Conservation (phyloP, 2,797 vertebrate species). For the Distichodus sexfasciatus region DNA sequence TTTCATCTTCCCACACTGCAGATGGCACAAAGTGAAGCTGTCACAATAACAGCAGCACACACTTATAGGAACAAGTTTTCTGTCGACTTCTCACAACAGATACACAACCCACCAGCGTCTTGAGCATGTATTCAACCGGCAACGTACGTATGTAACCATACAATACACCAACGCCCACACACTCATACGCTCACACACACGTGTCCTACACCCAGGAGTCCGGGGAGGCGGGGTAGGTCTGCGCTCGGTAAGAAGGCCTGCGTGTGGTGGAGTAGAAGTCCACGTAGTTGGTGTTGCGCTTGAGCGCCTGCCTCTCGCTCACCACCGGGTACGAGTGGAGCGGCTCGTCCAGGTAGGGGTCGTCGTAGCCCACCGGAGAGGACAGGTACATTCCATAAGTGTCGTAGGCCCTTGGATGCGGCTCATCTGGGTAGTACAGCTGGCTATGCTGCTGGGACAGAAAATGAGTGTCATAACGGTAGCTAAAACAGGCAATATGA, state of each 20-base stretch:
- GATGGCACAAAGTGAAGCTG: conserved; percentile 32
- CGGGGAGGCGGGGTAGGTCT: conserved; percentile 94
- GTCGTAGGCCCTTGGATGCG: conserved; percentile 88
- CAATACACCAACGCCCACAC: conserved; percentile 39
- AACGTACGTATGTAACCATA: conserved; percentile 26
- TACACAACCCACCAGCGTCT: conserved; percentile 50
- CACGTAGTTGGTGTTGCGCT: conserved; percentile 93
- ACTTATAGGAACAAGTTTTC: conserved; percentile 30
- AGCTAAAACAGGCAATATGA: not conserved
- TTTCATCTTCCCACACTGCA: not conserved
- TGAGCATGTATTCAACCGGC: conserved; percentile 18
- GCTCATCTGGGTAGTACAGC: conserved; percentile 88
- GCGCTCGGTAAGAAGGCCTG: conserved; percentile 89
- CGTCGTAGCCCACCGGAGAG: conserved; percentile 91
- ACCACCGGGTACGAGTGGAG: conserved; percentile 81
- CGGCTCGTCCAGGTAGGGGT: conserved; percentile 87
- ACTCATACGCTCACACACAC: conserved; percentile 28
- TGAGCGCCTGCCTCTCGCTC: conserved; percentile 82
- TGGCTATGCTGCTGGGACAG: conserved; percentile 79
- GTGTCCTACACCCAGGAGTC: conserved; percentile 93
- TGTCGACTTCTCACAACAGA: conserved; percentile 15
- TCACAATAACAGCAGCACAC: conserved; percentile 5
- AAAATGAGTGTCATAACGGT: not conserved
- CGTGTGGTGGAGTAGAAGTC: conserved; percentile 97
- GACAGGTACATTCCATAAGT: conserved; percentile 90